Percentiles rank a stretch among this genome's conserved stretches.
phyloP scores from a whole-genome alignment of 2,113 vertebrate genomes.

The Balaeniceps rex region DNA sequence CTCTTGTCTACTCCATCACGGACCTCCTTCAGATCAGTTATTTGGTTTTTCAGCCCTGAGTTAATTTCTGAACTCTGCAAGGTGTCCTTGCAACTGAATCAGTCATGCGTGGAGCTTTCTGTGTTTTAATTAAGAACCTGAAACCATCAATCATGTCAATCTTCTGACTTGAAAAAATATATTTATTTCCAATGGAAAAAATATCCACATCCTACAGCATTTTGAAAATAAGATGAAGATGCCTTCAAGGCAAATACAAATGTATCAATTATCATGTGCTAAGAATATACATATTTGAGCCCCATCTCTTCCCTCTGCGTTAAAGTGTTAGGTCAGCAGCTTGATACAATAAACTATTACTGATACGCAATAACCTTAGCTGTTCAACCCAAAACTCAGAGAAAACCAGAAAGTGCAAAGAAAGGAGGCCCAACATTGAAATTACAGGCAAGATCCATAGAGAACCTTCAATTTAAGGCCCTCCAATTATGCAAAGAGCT shows the following conservation, averaged over 20 bases:
- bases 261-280: neutral
- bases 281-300: neutral
- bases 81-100: constrained; percentile 13
- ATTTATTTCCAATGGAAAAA: constrained; percentile 5
- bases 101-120: neutral
- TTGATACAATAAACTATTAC: neutral
- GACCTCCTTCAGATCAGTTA: neutral
- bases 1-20: neutral
- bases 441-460: neutral
- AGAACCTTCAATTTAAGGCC: neutral
- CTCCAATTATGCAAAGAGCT: neutral
- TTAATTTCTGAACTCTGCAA: neutral
- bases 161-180: neutral
- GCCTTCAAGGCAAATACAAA: neutral
- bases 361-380: neutral
- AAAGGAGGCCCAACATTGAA: neutral
- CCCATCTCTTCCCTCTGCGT: neutral
- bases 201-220: neutral
- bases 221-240: neutral
- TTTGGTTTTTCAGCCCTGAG: neutral
- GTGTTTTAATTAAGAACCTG: constrained; percentile 42
- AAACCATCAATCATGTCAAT: neutral
- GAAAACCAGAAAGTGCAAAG: neutral
- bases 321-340: neutral
- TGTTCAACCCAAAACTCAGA: neutral